Conservation (phyloP, 2,888 invertebrate species). For the Drosophila recens region DNA sequence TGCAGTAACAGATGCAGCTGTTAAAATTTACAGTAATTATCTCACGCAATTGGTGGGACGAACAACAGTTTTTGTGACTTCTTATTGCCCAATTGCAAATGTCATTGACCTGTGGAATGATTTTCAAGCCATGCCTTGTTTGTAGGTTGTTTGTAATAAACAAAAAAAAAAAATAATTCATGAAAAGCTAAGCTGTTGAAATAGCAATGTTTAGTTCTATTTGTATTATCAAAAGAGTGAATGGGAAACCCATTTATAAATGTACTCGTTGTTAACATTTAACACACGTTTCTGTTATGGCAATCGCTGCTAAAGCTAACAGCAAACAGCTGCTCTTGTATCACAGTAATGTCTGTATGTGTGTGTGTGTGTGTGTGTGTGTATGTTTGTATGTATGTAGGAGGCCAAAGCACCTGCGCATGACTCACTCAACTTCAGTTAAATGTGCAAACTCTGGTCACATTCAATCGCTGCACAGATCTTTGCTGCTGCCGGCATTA, state of each 20-base stretch:
- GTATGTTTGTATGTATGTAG: slow-evolving; percentile 6
- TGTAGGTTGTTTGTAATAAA: neutral
- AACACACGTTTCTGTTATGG: slow-evolving; percentile 23
- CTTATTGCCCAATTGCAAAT: slow-evolving; percentile 11
- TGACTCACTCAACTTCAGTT: slow-evolving; percentile 55
- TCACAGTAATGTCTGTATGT: neutral
- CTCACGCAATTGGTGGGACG: slow-evolving; percentile 7
- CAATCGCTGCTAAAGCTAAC: slow-evolving; percentile 35
- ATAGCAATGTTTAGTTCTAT: neutral
- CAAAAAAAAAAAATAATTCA: no score
- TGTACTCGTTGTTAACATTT: slow-evolving; percentile 7
- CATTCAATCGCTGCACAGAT: slow-evolving; percentile 56
- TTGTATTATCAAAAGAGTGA: neutral
- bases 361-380: neutral
- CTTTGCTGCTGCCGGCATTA: slow-evolving; percentile 40
- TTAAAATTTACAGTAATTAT: slow-evolving; percentile 14
- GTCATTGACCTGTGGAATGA: slow-evolving; percentile 38
- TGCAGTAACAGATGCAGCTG: slow-evolving; percentile 10
- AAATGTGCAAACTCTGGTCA: slow-evolving; percentile 53
- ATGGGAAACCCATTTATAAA: slow-evolving; percentile 11
- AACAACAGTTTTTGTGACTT: slow-evolving; percentile 12
- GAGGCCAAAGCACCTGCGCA: slow-evolving; percentile 54
- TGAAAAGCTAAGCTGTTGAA: slow-evolving; percentile 1
- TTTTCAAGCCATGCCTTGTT: neutral
- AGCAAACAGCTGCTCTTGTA: slow-evolving; percentile 53